These are phyloP conservation scores for Sigmodon hispidus DNA, from an alignment of 2,113 vertebrate genomes.

Conservation along the genomic window DNA sequence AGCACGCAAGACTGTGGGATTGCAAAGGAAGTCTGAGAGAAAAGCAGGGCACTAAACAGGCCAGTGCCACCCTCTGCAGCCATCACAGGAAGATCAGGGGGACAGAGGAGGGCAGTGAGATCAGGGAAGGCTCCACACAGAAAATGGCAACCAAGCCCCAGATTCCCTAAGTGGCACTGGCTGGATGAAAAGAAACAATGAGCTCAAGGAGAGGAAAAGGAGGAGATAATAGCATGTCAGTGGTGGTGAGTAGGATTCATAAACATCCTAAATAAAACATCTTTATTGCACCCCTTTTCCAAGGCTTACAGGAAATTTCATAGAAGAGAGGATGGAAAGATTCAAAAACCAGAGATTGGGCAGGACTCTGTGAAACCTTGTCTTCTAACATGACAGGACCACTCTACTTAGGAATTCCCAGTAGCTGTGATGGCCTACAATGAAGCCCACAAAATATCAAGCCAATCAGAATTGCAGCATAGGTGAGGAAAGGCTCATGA, in stretches of 20 bases:
- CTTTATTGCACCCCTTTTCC: background rate
- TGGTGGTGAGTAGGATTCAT: background rate
- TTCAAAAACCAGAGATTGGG: background rate
- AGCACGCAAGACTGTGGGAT: background rate
- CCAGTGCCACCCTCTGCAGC: background rate
- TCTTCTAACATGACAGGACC: background rate
- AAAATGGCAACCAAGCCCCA: background rate
- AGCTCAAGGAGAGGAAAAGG: background rate
- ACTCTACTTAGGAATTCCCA: too few relatives aligned
- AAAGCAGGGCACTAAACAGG: background rate
- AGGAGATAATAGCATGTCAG: accelerated
- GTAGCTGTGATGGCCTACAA: background rate
- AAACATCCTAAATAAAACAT: background rate
- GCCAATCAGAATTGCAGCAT: background rate
- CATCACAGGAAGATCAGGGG: background rate
- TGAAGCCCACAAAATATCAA: background rate
- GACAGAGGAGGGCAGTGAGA: background rate
- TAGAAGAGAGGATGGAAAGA: background rate
- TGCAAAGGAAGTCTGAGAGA: background rate
- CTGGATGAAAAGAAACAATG: background rate
- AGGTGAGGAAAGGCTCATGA: background rate
- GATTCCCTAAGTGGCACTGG: background rate
- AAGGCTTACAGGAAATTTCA: background rate
- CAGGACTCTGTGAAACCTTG: background rate
- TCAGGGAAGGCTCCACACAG: background rate